phyloP scores from a whole-genome alignment of 2,113 vertebrate genomes.

The Brienomyrus brachyistius region DNA sequence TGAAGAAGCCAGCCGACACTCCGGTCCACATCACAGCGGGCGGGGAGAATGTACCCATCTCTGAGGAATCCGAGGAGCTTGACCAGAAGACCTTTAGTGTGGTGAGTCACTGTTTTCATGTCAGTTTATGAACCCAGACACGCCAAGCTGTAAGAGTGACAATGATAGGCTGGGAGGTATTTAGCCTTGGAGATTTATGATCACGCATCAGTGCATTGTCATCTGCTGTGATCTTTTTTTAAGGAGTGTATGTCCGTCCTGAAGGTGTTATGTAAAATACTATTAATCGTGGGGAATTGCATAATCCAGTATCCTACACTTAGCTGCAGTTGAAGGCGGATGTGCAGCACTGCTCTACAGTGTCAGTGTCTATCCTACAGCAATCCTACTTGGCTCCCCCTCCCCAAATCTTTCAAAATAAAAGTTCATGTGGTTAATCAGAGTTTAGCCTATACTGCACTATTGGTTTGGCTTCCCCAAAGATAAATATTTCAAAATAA shows the following conservation, averaged over 20 bases:
- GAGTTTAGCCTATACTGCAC: background rate
- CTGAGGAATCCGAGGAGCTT: constrained; percentile 90
- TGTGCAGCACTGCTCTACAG: background rate
- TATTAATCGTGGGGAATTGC: background rate
- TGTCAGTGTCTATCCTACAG: background rate
- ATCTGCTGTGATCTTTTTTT: background rate
- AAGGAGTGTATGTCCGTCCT: background rate
- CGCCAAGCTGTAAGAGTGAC: background rate
- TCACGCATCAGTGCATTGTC: background rate
- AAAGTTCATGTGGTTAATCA: background rate
- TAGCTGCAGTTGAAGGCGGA: background rate
- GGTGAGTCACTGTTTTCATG: constrained; percentile 58
- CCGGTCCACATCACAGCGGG: constrained; percentile 78
- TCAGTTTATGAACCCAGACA: background rate
- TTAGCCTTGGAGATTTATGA: background rate
- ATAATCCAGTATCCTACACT: background rate
- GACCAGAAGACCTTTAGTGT: constrained; percentile 98
- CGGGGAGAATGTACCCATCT: constrained; percentile 73
- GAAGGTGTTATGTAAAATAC: background rate
- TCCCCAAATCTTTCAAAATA: background rate
- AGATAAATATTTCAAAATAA: background rate
- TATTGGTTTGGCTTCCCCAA: background rate
- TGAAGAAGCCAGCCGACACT: constrained; percentile 72
- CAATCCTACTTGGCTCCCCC: background rate
- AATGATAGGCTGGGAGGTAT: background rate